Evolutionary conservation across 2,888 invertebrate species (phyloP), one percentile per base, ranked within the genome.

Genomic region (Tubulanus polymorphus): DNA sequence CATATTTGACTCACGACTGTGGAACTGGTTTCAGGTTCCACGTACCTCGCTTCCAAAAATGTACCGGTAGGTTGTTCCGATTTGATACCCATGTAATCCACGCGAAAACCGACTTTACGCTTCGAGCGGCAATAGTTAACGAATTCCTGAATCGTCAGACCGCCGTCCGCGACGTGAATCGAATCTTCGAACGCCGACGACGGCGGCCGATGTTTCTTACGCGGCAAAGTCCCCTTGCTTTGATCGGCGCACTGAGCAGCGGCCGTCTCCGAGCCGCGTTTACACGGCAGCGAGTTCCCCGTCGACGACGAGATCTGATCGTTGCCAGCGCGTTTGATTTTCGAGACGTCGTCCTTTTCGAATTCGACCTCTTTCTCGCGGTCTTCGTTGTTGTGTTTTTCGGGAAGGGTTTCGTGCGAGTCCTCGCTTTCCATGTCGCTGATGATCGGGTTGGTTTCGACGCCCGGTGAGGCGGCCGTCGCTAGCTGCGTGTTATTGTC

Each of bases 1-100:
- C n/a, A n/a, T n/a, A n/a, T n/a, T n/a, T n/a, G n/a, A n/a, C n/a
- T n/a, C n/a, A n/a, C n/a, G n/a, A n/a, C n/a, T n/a, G n/a, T n/a
- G n/a, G n/a, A n/a, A n/a, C n/a, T n/a, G n/a, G n/a, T n/a, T n/a
- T 45, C 8, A 8, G 46, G n/a, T 26, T n/a, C 29, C 5, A 80
- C 83, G 75, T 74, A 90, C 89, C 88, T 90, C 72, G 93, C 90
- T 74, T 88, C 86, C 68, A 87, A 87, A 81, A 95, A 95, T 67
- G 92, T 89, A 62, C 94, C 94, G 65, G 86, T 85, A 30, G 91
- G 91, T 63, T 90, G 88, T 69, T 90, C 84, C 65, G 86, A 84
- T 70, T 92, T 87, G 63, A 95, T 91, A 72, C 91, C 90, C 45
- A 88, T 85, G 83, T 95, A 96, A 80, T 95, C 94, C 62, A 87